Conservation (phyloP, 1,140 invertebrate genomes). For the Orius insidiosus region DNA sequence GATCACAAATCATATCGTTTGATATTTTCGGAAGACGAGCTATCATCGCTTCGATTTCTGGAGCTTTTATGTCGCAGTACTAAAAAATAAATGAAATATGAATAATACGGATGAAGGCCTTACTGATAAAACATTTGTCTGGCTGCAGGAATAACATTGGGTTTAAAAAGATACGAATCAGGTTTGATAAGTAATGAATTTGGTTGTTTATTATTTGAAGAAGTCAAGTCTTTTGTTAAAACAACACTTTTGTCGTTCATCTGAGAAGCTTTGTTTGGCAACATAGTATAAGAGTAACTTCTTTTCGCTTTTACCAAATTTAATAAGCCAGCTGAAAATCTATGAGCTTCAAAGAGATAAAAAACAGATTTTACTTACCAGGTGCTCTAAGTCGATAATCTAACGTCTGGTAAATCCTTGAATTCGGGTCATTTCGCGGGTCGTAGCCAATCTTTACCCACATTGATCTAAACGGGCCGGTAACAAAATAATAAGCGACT, state of each 20-base stretch:
- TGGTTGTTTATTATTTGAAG: constrained; percentile 1
- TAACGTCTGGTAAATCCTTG: constrained; percentile 68
- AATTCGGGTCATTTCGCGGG: constrained; percentile 55
- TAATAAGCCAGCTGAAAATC: constrained; percentile 31
- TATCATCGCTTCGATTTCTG: constrained; percentile 66
- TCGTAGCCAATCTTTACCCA: constrained; percentile 79
- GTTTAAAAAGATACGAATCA: constrained; percentile 37
- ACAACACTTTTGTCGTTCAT: constrained; percentile 28
- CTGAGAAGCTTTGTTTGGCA: constrained; percentile 33
- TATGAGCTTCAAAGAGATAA: constrained; percentile 7
- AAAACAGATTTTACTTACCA: constrained; percentile 34
- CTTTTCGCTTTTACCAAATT: constrained; percentile 35
- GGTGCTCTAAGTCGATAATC: constrained; percentile 62
- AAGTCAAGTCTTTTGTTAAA: constrained; percentile 22
- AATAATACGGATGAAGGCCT: too few relatives aligned
- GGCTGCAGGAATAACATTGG: constrained; percentile 48
- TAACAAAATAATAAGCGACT: constrained; percentile 65
- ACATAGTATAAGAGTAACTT: constrained; percentile 31
- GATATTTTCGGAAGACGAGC: constrained; percentile 42
- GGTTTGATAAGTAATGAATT: constrained; percentile 22
- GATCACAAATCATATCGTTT: constrained; percentile 44
- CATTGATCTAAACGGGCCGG: constrained; percentile 73
- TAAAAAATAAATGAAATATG: constrained; percentile 26
- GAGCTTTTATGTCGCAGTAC: constrained; percentile 69
- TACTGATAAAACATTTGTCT: constrained; percentile 71